Evolutionary conservation across 1,140 invertebrate genomes (phyloP).

Genomic region (Eupristina koningsbergeri): DNA sequence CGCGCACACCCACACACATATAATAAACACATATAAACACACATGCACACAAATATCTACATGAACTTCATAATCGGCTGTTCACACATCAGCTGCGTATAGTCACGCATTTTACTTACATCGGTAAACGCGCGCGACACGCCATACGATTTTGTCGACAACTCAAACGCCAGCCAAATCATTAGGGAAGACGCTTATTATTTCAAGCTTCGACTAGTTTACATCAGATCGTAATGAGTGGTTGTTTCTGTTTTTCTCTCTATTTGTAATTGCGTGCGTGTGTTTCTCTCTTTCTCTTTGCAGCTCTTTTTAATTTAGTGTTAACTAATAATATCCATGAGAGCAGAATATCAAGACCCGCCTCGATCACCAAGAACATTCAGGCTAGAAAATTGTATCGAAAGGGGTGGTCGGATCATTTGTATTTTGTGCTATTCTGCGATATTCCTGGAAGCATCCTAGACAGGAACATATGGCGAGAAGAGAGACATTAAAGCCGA

Average conservation of each 20-base stretch:
- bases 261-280: neutral
- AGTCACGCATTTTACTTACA: conserved; percentile 50
- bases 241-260: neutral
- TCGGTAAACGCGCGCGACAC: conserved; percentile 38
- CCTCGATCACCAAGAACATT: too few species aligned
- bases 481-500: neutral
- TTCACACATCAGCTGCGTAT: conserved; percentile 63
- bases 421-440: too few species aligned
- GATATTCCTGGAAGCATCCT: conserved; percentile 1
- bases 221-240: conserved; percentile 23
- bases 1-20: too few species aligned
- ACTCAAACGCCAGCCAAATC: conserved; percentile 63
- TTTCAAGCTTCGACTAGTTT: conserved; percentile 63
- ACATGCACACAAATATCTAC: too few species aligned
- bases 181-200: conserved; percentile 63
- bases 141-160: conserved; percentile 40
- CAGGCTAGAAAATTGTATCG: too few species aligned
- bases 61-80: conserved; percentile 40
- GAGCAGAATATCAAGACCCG: too few species aligned
- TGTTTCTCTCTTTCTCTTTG: neutral
- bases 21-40: too few species aligned
- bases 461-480: conserved; percentile 37
- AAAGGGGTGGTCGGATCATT: too few species aligned
- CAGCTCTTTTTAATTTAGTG: neutral
- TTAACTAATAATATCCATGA: neutral